phyloP scores from a whole-genome alignment of 2,797 vertebrate genomes.

The Sebastes trivittatus region DNA sequence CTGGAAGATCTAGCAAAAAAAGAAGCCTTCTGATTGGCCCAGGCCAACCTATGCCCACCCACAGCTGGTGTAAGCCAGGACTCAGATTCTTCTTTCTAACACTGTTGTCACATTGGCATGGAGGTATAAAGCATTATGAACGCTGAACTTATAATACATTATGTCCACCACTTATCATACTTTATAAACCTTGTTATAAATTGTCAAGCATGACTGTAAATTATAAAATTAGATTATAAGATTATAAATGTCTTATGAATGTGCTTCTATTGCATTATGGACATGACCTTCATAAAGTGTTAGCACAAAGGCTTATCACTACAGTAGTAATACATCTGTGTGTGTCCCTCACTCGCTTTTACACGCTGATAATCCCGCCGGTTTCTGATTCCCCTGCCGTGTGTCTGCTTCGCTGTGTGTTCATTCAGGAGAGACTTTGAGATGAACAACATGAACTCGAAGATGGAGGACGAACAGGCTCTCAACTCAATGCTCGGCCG shows the following conservation, averaged over 20 bases:
- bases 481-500: conserved; percentile 79
- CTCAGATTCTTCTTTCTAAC: background rate
- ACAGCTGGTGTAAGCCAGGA: background rate
- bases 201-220: background rate
- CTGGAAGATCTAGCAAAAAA: background rate
- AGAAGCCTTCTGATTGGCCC: background rate
- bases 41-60: background rate
- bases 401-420: background rate
- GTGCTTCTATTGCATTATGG: background rate
- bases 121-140: background rate
- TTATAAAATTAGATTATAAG: background rate
- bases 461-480: conserved; percentile 83
- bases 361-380: background rate
- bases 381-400: background rate
- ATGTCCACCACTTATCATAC: background rate
- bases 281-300: background rate
- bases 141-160: background rate
- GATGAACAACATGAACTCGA: conserved; percentile 82
- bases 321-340: background rate
- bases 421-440: conserved; percentile 80
- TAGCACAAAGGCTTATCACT: background rate
- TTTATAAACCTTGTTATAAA: background rate
- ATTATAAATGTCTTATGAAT: background rate
- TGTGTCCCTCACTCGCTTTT: background rate
- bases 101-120: background rate